A percentile compares a stretch with the other conserved stretches of the same genome.
Evolutionary conservation across 35 echinoderm and acorn worm genomes (phyloP).

Genomic region (Apostichopus parvimensis): DNA sequence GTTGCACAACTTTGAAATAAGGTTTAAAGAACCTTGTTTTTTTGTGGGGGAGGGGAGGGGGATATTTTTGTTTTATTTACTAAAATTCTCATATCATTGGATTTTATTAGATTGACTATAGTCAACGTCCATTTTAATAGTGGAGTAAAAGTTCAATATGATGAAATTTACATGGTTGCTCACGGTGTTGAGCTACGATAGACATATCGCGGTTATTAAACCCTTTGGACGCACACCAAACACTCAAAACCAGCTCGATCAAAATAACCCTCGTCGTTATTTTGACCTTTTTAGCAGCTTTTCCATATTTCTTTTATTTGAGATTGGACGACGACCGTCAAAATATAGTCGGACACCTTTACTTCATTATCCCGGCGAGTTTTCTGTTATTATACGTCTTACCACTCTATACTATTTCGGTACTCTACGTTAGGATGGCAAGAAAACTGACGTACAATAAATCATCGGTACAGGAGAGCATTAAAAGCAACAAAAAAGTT

Average conservation of each 20-base stretch:
- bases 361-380: background rate
- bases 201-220: conserved; percentile 3
- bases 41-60: no score
- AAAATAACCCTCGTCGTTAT: background rate
- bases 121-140: no score
- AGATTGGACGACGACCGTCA: background rate
- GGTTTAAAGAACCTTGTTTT: no score
- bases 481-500: background rate
- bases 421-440: background rate
- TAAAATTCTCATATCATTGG: no score
- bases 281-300: background rate
- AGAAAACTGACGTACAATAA: background rate
- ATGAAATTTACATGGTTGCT: background rate
- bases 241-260: conserved; percentile 1
- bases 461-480: background rate
- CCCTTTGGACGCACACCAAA: background rate
- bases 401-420: background rate
- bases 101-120: no score
- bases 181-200: conserved; percentile 12
- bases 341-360: background rate
- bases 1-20: no score
- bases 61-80: no score
- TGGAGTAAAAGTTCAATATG: no score
- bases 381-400: background rate
- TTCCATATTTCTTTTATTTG: background rate